Evolutionary conservation across 2,797 vertebrate genomes (phyloP).

Genomic region (Rousettus madagascariensis): DNA sequence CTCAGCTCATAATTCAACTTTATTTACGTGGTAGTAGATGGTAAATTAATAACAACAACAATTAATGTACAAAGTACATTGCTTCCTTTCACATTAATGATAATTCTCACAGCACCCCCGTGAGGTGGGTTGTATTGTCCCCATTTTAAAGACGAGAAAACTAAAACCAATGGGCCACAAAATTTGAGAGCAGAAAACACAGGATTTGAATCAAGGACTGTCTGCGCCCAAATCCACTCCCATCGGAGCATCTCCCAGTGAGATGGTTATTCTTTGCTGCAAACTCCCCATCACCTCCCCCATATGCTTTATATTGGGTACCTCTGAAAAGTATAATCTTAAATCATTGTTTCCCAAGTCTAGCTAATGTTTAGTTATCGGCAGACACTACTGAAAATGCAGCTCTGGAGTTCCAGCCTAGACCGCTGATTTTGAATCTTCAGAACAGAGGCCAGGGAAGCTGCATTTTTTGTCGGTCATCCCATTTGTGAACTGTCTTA

Average conservation of each 20-base stretch:
- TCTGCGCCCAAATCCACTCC: not conserved
- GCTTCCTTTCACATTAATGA: not conserved
- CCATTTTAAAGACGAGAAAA: slow-evolving; percentile 3
- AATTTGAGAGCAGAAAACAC: not conserved
- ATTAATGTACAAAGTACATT: not conserved
- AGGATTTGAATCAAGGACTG: not conserved
- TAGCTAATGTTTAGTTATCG: not conserved
- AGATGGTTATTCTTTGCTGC: not conserved
- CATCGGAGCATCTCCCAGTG: not conserved
- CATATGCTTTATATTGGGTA: not conserved
- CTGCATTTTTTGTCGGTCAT: not conserved
- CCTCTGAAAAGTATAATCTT: not conserved
- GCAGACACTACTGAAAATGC: not conserved
- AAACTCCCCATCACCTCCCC: not conserved
- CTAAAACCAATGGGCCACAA: not conserved
- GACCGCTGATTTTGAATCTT: not conserved
- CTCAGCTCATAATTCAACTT: not conserved
- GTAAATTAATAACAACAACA: not conserved
- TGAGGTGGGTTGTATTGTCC: not conserved
- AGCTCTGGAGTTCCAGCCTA: not conserved
- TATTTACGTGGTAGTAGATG: not conserved
- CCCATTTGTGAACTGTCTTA: not conserved
- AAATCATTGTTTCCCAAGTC: not conserved
- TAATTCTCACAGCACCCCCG: not conserved
- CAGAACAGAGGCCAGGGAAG: not conserved